Evolutionary conservation across 2,113 vertebrate genomes (phyloP), one percentile per base, ranked within the genome.

Genomic region (Nestor notabilis): DNA sequence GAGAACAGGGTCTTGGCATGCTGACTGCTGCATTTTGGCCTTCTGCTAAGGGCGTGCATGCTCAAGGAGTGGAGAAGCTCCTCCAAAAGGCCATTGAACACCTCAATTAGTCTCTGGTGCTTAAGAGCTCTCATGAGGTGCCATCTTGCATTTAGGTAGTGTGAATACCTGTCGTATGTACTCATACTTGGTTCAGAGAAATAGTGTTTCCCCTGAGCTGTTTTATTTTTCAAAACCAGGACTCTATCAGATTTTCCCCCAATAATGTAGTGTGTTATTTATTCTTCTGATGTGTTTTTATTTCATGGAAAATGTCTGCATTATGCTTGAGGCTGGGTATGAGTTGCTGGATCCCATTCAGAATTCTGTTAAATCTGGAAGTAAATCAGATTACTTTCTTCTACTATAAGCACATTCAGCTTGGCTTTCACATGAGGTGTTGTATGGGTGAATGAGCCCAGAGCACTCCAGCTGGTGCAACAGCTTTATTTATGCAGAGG

Each of bases 401-500:
- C 63, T 95, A 74, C 89, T 90, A 31, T 94, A 89, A 90, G 76
- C 83, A 87, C 68, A 92, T 95, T 97, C 17, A 4, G 9, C 83
- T 95, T 96, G 93, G 79, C 94, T 97, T 97, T 96, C 90, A 25
- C 52, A 81, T 76, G 94, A 96, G 90, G 90, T 90, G 92, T 78
- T 96, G 80, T 80, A 92, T 80, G 94, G 92, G 91, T 97, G 96
- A 97, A 83, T 92, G 96, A 97, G 87, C 89, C 91, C 95, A 95
- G 96, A 95, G 89, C 77, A 53, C 92, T 96, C 94, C 96, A 97
- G 94, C 94, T 98, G 96, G 93, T 93, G 88, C 87, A 97, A 86
- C 91, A 97, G 94, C 93, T 96, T 97, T 98, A 95, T 97, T 97
- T 97, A 95, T 96, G 89, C 68, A 83, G 72, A 93, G 78, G 71